Evolutionary conservation across 2,797 vertebrate genomes (phyloP), one percentile per base, ranked within the genome.

Genomic region (Megalops cyprinoides): DNA sequence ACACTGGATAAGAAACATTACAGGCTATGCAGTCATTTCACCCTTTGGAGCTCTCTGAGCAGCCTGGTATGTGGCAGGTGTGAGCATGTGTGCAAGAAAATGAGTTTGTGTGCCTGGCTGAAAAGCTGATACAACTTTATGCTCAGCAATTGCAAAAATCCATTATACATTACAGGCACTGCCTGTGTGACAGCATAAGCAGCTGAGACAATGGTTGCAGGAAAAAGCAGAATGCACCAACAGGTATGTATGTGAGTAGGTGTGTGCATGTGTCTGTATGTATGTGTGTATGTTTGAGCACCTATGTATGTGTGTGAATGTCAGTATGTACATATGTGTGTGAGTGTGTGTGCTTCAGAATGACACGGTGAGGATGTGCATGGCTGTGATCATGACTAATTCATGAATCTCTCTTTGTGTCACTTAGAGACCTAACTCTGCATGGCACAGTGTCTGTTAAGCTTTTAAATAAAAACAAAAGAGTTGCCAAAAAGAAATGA

Each of bases 351-450:
- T 46, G 48, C n/a, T n/a, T n/a, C n/a, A n/a, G n/a, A n/a, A n/a
- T n/a, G n/a, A 65, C n/a, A n/a, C n/a, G n/a, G n/a, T n/a, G 4
- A 7, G 62, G 31, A 67, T 39, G 49, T n/a, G 49, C 6, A 20
- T 25, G 53, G n/a, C n/a, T 34, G 46, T 55, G 34, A 12, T 53
- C 76, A 44, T 77, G 76, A 77, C 53, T 77, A 58, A 77, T 77
- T 77, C n/a, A 77, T 60, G 9, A 58, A 37, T 55, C 28, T 42
- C 53, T 44, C 76, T 51, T 31, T 34, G 31, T 15, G 51, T 77
- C 37, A 20, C 55, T 58, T 76, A 6, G 9, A 73, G 69, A 73
- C 69, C 55, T 3, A 77, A 18, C 37, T 77, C 31, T 46, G 31
- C 48, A 20, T 37, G 18, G 49, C 48, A 23, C 48, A 56, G 49